Base-by-base conservation (phyloP, 1,140 invertebrate genomes). In the Drosophila ohnishii region DNA sequence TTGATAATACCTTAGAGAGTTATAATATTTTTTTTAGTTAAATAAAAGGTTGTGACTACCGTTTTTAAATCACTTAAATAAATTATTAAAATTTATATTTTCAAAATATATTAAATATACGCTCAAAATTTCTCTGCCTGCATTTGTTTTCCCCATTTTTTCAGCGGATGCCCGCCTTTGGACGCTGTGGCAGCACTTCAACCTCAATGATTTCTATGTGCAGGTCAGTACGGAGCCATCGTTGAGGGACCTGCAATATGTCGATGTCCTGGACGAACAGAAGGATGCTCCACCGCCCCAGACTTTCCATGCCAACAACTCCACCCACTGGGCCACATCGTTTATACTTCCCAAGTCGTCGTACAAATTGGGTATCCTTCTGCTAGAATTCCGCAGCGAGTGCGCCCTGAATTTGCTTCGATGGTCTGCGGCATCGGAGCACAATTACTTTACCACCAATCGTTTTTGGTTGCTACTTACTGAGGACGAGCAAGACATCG, bases 401-500 rank as follows among this genome's bases (percentile, higher is more conserved):
- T 91, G 90, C 50, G 81, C 90, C 7, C 34, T 89, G 7, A 90
- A 91, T 64, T 35, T 87, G 16, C 48, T 91, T 4, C 82, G 80
- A 0, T 91, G 90, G 90, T 85, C 86, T 2, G 77, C 87, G 9
- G 90, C 90, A 1, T 40, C 72, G 16, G 87, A 91, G 37, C 72
- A 89, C 30, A 91, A 90, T 61, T 91, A 85, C 66, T 91, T 91
- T 25, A 91, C 90, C 11, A 90, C 84, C 11, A 87, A 90, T 75
- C 81, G 85, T 0, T 91, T 80, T 75, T 91, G 90, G 90, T 34
- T 91, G 50, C 67, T 91, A 10, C 69, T 87, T 0, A 81, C 74
- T 0, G 55, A 65, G 9, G 44, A 87, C 56, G 13, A 14, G 7
- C 8, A 51, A 5, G 73, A 90, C 42, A 42, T 89, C 5, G 51